Conservation (phyloP, 35 echinoderm and acorn worm species). For the Ophioderma brevispina region DNA sequence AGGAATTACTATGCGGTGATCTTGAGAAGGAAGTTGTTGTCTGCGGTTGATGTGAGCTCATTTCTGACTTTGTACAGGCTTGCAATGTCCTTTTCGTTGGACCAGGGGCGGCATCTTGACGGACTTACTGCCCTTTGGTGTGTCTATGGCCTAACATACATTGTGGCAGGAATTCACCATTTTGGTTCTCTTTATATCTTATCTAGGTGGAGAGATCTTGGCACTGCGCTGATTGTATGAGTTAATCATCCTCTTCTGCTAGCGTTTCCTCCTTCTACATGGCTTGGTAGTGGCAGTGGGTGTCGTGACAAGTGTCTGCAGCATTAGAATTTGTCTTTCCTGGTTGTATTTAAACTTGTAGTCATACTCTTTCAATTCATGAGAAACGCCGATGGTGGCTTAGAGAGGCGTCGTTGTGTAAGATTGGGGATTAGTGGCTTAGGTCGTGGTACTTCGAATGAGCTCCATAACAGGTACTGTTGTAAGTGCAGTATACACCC, state of each 20-base stretch:
- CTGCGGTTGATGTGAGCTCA: background rate
- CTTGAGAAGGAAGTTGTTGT: constrained; percentile 29
- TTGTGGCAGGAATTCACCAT: constrained; percentile 11
- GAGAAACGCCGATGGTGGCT: no score
- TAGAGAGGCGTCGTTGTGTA: no score
- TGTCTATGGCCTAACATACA: background rate
- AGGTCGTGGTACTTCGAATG: no score
- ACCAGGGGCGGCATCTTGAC: background rate
- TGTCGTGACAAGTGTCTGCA: constrained; percentile 82
- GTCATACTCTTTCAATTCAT: constrained; percentile 32
- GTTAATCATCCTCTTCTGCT: constrained; percentile 67
- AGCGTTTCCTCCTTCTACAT: background rate
- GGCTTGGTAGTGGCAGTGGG: constrained; percentile 24
- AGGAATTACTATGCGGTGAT: constrained; percentile 36
- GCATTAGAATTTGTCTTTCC: constrained; percentile 72
- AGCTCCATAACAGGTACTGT: no score
- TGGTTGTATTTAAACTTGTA: constrained; percentile 52
- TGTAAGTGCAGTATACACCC: no score
- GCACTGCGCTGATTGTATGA: constrained; percentile 53
- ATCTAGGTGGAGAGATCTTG: constrained; percentile 54
- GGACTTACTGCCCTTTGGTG: constrained; percentile 15
- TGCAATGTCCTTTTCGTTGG: background rate
- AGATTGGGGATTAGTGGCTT: no score
- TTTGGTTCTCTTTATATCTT: constrained; percentile 39
- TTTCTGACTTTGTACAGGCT: background rate